phyloP scores from a whole-genome alignment of 92 coral and sea anemone genomes.

The Montipora capitata region DNA sequence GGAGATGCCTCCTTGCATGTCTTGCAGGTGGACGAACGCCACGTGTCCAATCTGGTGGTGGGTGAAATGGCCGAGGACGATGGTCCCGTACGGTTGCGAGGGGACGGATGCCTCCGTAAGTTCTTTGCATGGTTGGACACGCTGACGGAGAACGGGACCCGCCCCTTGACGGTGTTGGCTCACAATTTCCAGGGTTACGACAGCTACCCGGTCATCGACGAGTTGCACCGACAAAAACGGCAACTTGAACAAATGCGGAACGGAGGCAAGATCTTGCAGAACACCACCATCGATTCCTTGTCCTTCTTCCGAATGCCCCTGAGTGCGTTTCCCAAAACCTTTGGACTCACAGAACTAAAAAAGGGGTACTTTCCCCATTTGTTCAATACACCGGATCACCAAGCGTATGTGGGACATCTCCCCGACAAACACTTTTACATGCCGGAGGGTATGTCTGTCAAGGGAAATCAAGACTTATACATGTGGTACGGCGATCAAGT shows the following conservation, averaged over 20 bases:
- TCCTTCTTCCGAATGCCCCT: conserved; percentile 6
- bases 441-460: conserved; percentile 40
- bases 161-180: neutral
- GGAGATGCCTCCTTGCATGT: neutral
- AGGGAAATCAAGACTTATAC: conserved; percentile 24
- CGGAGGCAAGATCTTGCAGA: too few species aligned
- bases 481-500: conserved; percentile 38
- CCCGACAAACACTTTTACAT: conserved; percentile 1
- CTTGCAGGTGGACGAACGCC: neutral
- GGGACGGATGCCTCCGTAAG: neutral
- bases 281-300: neutral
- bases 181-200: neutral
- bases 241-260: too few species aligned
- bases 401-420: conserved; percentile 37
- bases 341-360: neutral
- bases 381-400: conserved; percentile 33
- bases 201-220: too few species aligned
- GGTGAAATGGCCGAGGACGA: neutral
- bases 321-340: conserved; percentile 36
- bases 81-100: neutral
- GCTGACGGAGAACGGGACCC: neutral
- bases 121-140: neutral
- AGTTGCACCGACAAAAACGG: too few species aligned
- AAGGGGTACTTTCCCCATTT: conserved; percentile 50
- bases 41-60: neutral